phyloP scores from a whole-genome alignment of 2,797 vertebrate genomes.

The Myotis vivesi region DNA sequence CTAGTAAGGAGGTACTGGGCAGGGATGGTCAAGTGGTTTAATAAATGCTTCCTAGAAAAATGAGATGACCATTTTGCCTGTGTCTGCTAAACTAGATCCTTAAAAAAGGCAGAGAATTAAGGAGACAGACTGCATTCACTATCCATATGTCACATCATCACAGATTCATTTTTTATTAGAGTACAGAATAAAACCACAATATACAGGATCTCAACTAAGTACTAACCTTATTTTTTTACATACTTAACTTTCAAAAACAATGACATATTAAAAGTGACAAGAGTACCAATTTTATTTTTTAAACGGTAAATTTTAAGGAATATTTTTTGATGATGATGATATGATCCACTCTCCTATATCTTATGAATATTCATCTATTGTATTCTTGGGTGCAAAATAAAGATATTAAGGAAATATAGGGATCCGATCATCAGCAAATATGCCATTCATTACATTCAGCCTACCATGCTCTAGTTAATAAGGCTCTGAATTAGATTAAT shows the following conservation, averaged over 20 bases:
- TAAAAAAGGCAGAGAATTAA: not conserved
- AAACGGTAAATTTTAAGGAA: not conserved
- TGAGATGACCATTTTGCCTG: not conserved
- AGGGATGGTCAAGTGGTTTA: not conserved
- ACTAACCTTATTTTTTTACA: not conserved
- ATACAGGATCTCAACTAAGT: not conserved
- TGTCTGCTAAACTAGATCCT: not conserved
- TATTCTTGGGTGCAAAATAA: not conserved
- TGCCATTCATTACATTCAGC: not conserved
- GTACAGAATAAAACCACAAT: not conserved
- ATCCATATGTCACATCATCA: not conserved
- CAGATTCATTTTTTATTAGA: not conserved
- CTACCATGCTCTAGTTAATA: slow-evolving; percentile 32
- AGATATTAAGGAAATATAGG: not conserved
- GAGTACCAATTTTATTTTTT: not conserved
- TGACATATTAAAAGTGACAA: not conserved
- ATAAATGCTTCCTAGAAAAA: not conserved
- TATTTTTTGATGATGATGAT: not conserved
- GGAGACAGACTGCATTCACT: not conserved
- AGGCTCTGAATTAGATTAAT: slow-evolving; percentile 33
- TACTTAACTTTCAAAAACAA: slow-evolving; percentile 29
- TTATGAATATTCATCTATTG: not conserved
- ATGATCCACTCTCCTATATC: not conserved
- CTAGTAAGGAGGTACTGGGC: not conserved
- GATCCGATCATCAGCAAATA: not conserved